phyloP scores from a whole-genome alignment of 2,888 invertebrate genomes.

The Lasioglossum lativentre region DNA sequence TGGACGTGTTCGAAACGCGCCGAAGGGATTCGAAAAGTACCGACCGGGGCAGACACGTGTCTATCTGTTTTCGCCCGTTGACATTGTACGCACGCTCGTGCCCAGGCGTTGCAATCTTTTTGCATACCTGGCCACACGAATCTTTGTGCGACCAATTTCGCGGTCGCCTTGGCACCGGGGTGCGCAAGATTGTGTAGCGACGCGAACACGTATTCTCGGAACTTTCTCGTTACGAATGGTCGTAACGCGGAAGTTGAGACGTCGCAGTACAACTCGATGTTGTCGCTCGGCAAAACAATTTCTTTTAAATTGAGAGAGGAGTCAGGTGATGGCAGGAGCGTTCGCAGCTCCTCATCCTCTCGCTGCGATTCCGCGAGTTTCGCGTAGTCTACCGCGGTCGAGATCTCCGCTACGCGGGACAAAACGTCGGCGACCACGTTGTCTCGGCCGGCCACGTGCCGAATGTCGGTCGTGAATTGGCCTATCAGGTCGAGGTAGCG shows the following conservation, averaged over 20 bases:
- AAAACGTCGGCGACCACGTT: neutral
- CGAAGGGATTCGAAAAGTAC: neutral
- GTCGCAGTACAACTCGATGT: neutral
- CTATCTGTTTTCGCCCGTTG: neutral
- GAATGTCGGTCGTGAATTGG: neutral
- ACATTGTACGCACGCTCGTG: neutral
- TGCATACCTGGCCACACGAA: too few relatives aligned
- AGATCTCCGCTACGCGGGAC: neutral
- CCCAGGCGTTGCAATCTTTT: neutral
- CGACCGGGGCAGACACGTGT: neutral
- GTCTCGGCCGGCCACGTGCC: neutral
- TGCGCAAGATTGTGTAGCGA: neutral
- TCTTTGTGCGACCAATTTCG: too few relatives aligned
- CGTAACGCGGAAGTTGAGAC: neutral
- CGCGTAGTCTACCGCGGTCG: neutral
- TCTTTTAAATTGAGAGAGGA: neutral
- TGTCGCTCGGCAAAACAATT: neutral
- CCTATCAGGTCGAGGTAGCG: neutral
- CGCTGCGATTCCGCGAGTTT: neutral
- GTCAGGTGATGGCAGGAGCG: neutral
- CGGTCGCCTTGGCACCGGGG: too few relatives aligned
- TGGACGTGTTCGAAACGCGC: conserved; percentile 7
- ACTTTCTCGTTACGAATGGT: neutral
- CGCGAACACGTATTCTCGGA: neutral
- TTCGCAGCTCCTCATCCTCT: neutral